A percentile compares a stretch with the other conserved stretches of the same genome.
Evolutionary conservation across 2,888 invertebrate species (phyloP).

Genomic region (Oscheius sp.): DNA sequence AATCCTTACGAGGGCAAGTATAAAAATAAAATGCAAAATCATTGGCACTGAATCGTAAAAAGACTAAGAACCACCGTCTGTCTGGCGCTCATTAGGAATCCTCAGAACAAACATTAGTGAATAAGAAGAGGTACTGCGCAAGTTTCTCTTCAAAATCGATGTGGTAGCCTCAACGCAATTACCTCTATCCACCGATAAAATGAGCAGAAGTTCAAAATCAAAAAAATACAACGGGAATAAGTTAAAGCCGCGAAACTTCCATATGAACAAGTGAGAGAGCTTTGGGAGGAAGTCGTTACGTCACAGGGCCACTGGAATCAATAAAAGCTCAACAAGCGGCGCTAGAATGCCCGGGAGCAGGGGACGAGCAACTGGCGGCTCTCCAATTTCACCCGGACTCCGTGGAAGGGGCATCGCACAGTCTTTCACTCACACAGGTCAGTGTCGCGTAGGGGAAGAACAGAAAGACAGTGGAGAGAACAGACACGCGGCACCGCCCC

Average conservation of each 20-base stretch:
- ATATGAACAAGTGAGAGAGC: not conserved
- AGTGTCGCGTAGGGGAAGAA: not conserved
- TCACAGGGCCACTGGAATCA: conserved; percentile 29
- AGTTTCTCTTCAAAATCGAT: conserved; percentile 22
- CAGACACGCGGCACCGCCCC: too few species aligned
- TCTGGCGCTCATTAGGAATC: conserved; percentile 14
- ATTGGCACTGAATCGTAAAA: not conserved
- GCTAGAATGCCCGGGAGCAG: conserved; percentile 15
- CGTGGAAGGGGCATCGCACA: too few species aligned
- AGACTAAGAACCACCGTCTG: not conserved
- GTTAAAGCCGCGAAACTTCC: not conserved
- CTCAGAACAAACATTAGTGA: conserved; percentile 4
- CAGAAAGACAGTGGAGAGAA: too few species aligned
- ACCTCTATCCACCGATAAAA: too few species aligned
- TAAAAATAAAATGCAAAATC: not conserved
- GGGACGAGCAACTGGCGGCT: conserved; percentile 29
- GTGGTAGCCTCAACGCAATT: conserved; percentile 21
- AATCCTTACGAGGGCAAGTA: not conserved
- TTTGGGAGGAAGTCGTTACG: conserved; percentile 7
- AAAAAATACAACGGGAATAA: not conserved
- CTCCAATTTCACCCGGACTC: conserved; percentile 19
- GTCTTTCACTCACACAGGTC: not conserved
- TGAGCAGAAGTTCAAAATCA: too few species aligned
- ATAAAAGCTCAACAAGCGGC: conserved; percentile 29
- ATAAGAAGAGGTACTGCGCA: conserved; percentile 1